Base-by-base conservation (phyloP, 2,888 invertebrate genomes). In the Chrysolina oricalcia region DNA sequence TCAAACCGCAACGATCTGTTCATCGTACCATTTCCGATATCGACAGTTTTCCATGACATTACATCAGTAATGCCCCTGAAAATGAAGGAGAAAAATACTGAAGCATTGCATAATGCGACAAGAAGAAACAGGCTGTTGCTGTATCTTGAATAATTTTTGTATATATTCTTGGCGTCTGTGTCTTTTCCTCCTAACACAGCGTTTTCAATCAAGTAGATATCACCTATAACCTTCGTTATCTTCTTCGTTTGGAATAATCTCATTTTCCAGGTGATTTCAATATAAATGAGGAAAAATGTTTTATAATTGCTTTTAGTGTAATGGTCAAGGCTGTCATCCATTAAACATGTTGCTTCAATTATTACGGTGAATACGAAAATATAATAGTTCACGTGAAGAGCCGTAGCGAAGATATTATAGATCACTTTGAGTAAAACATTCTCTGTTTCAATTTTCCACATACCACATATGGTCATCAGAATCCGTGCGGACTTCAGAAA, bases 381-480 rank as follows among this genome's bases (percentile, higher is more conserved):
- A 10, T 17, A 53, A 11, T 19, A 53, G 53, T 53, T 53, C 9
- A n/a, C 19, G 19, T 10, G 53, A 19, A 53, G 19, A 53, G 4
- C 19, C 6, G 4, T 21, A 2, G 19, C 8, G 11, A 53, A 53
- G 6, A 53, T 53, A 8, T 11, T 19, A 19, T 53, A 19, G 21
- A 53, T 21, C 8, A 19, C 10, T 53, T 53, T 53, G 53, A 19
- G 53, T 2, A 19, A 9, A 10, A 19, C 17, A 19, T 53, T 21
- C 2, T 53, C 17, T 53, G 19, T 53, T 2, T 53, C 19, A 19
- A 53, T 19, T 53, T 53, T 53, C 19, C 53, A 53, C 53, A 53
- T 19, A 53, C 53, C 53, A 53, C 53, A 53, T 11, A 53, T 19
- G 4, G 53, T 53, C 53, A 53, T 53, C 53, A 53, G 11, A 10